These are phyloP conservation scores for Pangasianodon gigas DNA, from an alignment of 2,113 vertebrate species.

Conservation along the genomic window DNA sequence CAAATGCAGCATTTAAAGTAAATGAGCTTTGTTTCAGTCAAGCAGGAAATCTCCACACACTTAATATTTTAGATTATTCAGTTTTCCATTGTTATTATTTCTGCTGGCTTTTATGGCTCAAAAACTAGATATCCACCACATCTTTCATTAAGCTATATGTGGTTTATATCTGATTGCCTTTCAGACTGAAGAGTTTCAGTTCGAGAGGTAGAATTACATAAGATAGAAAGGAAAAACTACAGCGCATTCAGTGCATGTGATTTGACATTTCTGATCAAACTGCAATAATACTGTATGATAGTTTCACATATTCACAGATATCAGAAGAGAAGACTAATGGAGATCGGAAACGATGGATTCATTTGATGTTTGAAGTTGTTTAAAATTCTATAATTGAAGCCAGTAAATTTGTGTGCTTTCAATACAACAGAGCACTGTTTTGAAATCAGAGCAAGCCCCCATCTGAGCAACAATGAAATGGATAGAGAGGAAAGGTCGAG, in stretches of 20 bases:
- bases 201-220: constrained; percentile 28
- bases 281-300: constrained; percentile 50
- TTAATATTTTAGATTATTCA: not conserved
- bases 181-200: constrained; percentile 14
- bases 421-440: constrained; percentile 23
- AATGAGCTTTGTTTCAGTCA: not conserved
- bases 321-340: not conserved
- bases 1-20: constrained; percentile 6
- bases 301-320: constrained; percentile 30
- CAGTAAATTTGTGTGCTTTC: constrained; percentile 2
- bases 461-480: constrained; percentile 31
- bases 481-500: not conserved
- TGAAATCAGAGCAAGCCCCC: constrained; percentile 22
- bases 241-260: constrained; percentile 2
- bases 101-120: constrained; percentile 21
- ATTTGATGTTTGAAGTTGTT: constrained; percentile 12
- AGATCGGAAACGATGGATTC: not conserved
- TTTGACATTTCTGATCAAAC: constrained; percentile 24
- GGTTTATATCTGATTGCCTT: constrained; percentile 29
- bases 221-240: not conserved
- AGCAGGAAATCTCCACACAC: not conserved
- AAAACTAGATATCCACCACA: not conserved
- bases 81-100: not conserved
- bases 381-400: constrained; percentile 18
- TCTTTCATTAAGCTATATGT: constrained; percentile 4